Conservation (phyloP, 2,888 invertebrate species). For the Ormyrus labotus region DNA sequence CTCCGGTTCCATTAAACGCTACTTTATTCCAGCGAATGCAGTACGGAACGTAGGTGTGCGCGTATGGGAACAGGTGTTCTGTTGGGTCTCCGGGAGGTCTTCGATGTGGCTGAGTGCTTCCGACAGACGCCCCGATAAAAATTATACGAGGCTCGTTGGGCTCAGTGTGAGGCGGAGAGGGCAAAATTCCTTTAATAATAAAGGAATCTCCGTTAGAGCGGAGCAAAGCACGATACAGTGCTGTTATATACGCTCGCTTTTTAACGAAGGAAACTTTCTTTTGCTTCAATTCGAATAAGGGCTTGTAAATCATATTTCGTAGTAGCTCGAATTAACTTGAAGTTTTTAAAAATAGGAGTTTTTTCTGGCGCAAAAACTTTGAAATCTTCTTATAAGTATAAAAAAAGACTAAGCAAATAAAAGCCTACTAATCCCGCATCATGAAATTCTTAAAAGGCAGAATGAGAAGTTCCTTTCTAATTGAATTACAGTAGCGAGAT, state of each 20-base stretch:
- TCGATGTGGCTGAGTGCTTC: constrained; percentile 52
- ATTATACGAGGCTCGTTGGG: constrained; percentile 52
- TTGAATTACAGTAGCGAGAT: constrained; percentile 39
- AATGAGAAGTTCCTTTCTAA: background rate
- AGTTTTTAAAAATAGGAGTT: too few relatives aligned
- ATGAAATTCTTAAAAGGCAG: too few relatives aligned
- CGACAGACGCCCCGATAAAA: constrained; percentile 57
- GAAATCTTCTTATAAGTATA: too few relatives aligned
- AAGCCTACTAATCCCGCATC: too few relatives aligned
- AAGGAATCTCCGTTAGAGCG: constrained; percentile 43
- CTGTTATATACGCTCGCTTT: constrained; percentile 16
- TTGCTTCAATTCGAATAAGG: constrained; percentile 32
- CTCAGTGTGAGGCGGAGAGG: background rate
- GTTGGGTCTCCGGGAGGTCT: constrained; percentile 42
- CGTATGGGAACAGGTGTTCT: constrained; percentile 59
- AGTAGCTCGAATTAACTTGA: constrained; percentile 6
- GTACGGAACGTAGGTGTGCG: background rate
- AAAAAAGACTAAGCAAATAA: too few relatives aligned
- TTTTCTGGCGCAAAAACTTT: too few relatives aligned
- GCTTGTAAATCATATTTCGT: constrained; percentile 38
- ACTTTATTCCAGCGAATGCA: constrained; percentile 53
- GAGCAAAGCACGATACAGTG: background rate
- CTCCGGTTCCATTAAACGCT: constrained; percentile 59
- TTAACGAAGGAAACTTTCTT: constrained; percentile 53
- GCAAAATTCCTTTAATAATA: constrained; percentile 50